Conservation (phyloP, 2,888 invertebrate species). For the Melanostoma scalare region DNA sequence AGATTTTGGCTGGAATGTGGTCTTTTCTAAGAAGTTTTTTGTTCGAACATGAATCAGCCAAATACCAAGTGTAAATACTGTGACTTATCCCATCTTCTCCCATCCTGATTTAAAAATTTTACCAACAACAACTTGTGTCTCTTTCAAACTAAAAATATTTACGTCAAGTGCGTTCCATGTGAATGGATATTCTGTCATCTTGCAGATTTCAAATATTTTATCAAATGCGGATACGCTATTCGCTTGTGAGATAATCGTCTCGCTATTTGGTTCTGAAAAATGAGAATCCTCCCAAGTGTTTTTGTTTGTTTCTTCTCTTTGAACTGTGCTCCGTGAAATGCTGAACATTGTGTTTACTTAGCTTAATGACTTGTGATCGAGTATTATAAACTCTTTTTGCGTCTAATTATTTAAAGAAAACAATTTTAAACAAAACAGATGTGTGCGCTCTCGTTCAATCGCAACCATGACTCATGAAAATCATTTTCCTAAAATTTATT, state of each 20-base stretch:
- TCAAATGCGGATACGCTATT: slow-evolving; percentile 17
- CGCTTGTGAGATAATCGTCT: slow-evolving; percentile 31
- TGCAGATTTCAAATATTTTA: too few species aligned
- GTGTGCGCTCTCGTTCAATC: slow-evolving; percentile 49
- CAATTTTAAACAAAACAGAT: slow-evolving; percentile 66
- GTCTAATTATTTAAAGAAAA: slow-evolving; percentile 62
- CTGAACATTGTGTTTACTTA: slow-evolving; percentile 22
- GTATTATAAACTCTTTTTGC: not conserved
- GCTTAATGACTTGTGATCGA: slow-evolving; percentile 32
- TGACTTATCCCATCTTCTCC: too few species aligned
- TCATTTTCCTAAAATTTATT: slow-evolving; percentile 18
- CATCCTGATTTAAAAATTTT: too few species aligned
- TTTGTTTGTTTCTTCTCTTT: slow-evolving; percentile 4
- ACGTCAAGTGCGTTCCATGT: too few species aligned
- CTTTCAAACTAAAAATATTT: too few species aligned
- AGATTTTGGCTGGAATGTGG: too few species aligned
- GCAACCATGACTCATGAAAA: slow-evolving; percentile 51
- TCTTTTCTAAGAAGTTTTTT: too few species aligned
- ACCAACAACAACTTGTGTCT: too few species aligned
- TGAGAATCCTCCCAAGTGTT: slow-evolving; percentile 1
- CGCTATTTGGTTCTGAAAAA: slow-evolving; percentile 21
- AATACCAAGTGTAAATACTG: too few species aligned
- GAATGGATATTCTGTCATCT: not conserved
- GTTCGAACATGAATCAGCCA: too few species aligned
- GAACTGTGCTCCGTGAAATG: slow-evolving; percentile 28